A percentile compares a stretch with the other conserved stretches of the same genome.
Conservation (phyloP, 2,113 vertebrate genomes). For the Rhinogobius similis region DNA sequence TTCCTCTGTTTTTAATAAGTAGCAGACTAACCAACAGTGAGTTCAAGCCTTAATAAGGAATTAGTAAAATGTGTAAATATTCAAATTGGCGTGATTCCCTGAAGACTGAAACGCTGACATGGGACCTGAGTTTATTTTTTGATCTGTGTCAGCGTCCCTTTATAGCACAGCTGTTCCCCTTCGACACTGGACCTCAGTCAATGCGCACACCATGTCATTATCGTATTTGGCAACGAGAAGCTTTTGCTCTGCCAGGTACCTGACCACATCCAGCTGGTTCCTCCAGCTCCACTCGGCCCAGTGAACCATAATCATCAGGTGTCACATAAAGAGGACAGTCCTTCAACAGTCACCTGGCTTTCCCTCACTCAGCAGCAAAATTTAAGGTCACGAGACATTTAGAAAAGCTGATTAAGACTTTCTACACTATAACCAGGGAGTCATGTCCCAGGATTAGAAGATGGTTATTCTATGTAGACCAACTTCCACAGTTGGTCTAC, state of each 20-base stretch:
- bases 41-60: no score
- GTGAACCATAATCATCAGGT: constrained; percentile 66
- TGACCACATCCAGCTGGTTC: constrained; percentile 50
- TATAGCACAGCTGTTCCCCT: constrained; percentile 42
- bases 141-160: constrained; percentile 45
- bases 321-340: constrained; percentile 61
- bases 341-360: constrained; percentile 34
- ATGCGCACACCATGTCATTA: constrained; percentile 63
- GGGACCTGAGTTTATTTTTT: constrained; percentile 46
- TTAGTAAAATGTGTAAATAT: background rate
- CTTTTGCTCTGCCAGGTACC: constrained; percentile 51
- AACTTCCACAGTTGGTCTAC: background rate
- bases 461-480: no score
- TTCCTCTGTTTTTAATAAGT: background rate
- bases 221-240: constrained; percentile 52
- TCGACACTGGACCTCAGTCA: constrained; percentile 54
- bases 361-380: constrained; percentile 54
- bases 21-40: no score
- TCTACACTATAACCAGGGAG: constrained; percentile 4
- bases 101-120: constrained; percentile 57
- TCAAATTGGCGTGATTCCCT: background rate
- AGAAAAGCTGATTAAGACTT: constrained; percentile 40
- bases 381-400: constrained; percentile 46
- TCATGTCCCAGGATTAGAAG: background rate
- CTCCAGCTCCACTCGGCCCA: constrained; percentile 48